Conservation (phyloP, 2,113 vertebrate species). For the Merops nubicus region DNA sequence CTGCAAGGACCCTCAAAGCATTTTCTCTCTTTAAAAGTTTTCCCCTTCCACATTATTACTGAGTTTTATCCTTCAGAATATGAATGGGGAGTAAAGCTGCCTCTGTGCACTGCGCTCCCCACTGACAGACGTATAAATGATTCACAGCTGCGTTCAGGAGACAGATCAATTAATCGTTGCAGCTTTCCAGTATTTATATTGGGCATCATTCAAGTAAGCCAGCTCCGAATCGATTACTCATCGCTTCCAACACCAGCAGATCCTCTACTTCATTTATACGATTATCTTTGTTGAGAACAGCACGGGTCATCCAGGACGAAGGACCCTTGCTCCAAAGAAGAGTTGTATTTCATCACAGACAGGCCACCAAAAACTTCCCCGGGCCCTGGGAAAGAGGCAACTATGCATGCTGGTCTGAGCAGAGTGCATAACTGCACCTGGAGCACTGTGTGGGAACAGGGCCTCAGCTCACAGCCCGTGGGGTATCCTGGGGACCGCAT, state of each 20-base stretch:
- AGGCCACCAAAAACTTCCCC: background rate
- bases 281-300: slow-evolving; percentile 52
- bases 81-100: slow-evolving; percentile 7
- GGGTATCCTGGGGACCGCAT: background rate
- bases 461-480: background rate
- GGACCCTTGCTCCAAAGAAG: background rate
- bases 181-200: slow-evolving; percentile 63
- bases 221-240: slow-evolving; percentile 32
- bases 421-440: background rate
- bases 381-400: background rate
- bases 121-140: slow-evolving; percentile 58
- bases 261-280: slow-evolving; percentile 55
- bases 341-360: background rate
- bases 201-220: slow-evolving; percentile 57
- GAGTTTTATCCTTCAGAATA: slow-evolving; percentile 17
- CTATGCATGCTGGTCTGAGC: background rate
- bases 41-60: background rate
- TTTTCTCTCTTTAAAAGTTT: background rate
- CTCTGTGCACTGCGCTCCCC: slow-evolving; percentile 17
- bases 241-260: slow-evolving; percentile 41
- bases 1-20: background rate
- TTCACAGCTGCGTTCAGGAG: slow-evolving; percentile 55
- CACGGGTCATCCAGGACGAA: background rate
- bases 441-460: background rate
- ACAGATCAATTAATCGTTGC: slow-evolving; percentile 65